Evolutionary conservation across 1,140 invertebrate species (phyloP), one percentile per base, ranked within the genome.

Genomic region (Platyscapa corneri): DNA sequence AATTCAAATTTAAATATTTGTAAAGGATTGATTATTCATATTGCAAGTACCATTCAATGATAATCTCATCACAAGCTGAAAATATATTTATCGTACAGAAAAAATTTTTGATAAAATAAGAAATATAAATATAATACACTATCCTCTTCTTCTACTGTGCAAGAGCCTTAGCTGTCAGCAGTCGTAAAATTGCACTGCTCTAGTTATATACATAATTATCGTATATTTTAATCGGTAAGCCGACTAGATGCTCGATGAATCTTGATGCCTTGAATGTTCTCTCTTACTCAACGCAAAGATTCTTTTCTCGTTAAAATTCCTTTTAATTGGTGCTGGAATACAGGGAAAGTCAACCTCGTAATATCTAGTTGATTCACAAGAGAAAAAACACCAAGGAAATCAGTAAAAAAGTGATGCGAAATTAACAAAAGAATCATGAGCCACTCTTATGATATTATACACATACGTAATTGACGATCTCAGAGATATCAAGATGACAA

Each of bases 261-360:
- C 84, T 70, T 82, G 72, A 85, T 87, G 80, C 79, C 79, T 86
- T 81, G 86, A 80, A 87, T 87, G 87, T 87, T 84, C 82, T 53
- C 30, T 82, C 65, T 70, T 64, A 27, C 10, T 86, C 86, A 89
- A 90, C 88, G 32, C 34, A 8, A 20, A 37, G 3, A 70, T 70
- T 18, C 32, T 70, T 37, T 70, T 70, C 88, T 88, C 89, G 88
- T 90, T 89, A 89, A 89, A 88, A 88, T 87, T 79, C 65, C 84
- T 84, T 88, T 88, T 88, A 90, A 90, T 90, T 89, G 87, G 85
- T 85, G 86, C 74, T 83, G 82, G 72, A 84, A 83, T 49, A 34
- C 53, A 23, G 74, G 77, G 86, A 77, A 85, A 76, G 84, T 86
- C 88, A 89, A 89, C 88, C 87, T 87, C 78, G 42, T 81, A 84